A percentile compares a stretch with the other conserved stretches of the same genome.
phyloP scores from a whole-genome alignment of 2,797 vertebrate species.

The Toxotes lorentzi region DNA sequence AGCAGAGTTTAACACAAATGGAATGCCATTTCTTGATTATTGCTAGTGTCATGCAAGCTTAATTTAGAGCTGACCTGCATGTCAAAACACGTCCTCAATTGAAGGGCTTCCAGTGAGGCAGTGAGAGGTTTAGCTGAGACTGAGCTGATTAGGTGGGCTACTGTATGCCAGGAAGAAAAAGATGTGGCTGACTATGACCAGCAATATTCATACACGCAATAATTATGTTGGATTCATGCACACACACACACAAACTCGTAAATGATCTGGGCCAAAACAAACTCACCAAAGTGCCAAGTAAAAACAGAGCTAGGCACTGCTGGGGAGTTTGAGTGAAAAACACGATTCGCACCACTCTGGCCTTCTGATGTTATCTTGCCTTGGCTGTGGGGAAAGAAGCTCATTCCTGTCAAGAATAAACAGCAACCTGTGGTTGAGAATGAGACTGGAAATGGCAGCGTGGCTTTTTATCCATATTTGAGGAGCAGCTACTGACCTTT shows the following conservation, averaged over 20 bases:
- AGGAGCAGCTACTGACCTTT: slow-evolving; percentile 79
- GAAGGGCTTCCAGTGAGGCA: slow-evolving; percentile 53
- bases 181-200: slow-evolving; percentile 24
- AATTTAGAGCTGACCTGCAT: slow-evolving; percentile 68
- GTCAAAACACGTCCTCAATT: slow-evolving; percentile 72
- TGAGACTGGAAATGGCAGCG: slow-evolving; percentile 67
- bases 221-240: slow-evolving; percentile 22
- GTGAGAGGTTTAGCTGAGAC: slow-evolving; percentile 46
- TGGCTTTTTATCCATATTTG: slow-evolving; percentile 69
- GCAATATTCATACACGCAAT: slow-evolving; percentile 12
- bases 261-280: slow-evolving; percentile 38
- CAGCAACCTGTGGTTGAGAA: slow-evolving; percentile 53
- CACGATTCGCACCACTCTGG: neutral
- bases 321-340: slow-evolving; percentile 32
- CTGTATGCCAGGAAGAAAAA: slow-evolving; percentile 4
- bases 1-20: slow-evolving; percentile 74
- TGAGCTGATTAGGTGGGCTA: slow-evolving; percentile 62
- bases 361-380: slow-evolving; percentile 29
- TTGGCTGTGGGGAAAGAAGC: slow-evolving; percentile 33
- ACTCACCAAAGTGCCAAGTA: slow-evolving; percentile 24
- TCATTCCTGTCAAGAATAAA: slow-evolving; percentile 53
- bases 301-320: slow-evolving; percentile 40
- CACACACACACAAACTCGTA: neutral
- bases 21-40: slow-evolving; percentile 72
- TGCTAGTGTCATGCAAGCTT: slow-evolving; percentile 62